Percentiles rank a stretch among this genome's conserved stretches.
Conservation (phyloP, 2,888 invertebrate genomes). For the Dryococelus australis region DNA sequence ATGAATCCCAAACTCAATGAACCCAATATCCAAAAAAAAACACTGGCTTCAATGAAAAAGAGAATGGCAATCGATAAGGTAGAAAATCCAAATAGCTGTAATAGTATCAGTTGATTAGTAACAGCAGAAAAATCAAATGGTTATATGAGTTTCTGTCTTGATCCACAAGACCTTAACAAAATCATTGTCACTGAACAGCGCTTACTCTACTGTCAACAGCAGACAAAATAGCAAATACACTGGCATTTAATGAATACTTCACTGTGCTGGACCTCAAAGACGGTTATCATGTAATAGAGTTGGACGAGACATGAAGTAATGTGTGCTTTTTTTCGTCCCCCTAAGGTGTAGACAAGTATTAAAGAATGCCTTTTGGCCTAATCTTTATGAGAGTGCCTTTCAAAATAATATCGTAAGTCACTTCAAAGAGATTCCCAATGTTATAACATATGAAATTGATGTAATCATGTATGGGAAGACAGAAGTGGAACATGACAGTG, state of each 20-base stretch:
- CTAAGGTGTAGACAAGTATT: not conserved
- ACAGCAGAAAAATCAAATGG: not conserved
- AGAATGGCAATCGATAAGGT: too few relatives aligned
- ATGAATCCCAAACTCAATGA: too few relatives aligned
- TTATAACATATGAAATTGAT: too few relatives aligned
- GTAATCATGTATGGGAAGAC: too few relatives aligned
- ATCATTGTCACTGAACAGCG: not conserved
- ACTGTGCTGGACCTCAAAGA: not conserved
- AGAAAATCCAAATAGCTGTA: too few relatives aligned
- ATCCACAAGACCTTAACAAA: not conserved
- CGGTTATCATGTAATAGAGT: not conserved
- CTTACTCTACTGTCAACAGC: not conserved
- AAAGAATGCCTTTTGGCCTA: not conserved
- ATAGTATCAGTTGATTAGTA: not conserved
- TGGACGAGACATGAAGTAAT: not conserved
- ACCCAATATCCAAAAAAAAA: too few relatives aligned
- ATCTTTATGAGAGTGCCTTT: not conserved
- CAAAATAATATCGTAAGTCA: not conserved
- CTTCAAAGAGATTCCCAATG: too few relatives aligned
- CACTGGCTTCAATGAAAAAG: too few relatives aligned
- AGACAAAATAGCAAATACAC: not conserved
- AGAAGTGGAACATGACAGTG: too few relatives aligned
- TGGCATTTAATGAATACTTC: not conserved
- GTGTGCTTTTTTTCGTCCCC: not conserved
- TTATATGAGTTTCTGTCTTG: not conserved